phyloP scores from a whole-genome alignment of 2,797 vertebrate species.

The Spheniscus humboldti region DNA sequence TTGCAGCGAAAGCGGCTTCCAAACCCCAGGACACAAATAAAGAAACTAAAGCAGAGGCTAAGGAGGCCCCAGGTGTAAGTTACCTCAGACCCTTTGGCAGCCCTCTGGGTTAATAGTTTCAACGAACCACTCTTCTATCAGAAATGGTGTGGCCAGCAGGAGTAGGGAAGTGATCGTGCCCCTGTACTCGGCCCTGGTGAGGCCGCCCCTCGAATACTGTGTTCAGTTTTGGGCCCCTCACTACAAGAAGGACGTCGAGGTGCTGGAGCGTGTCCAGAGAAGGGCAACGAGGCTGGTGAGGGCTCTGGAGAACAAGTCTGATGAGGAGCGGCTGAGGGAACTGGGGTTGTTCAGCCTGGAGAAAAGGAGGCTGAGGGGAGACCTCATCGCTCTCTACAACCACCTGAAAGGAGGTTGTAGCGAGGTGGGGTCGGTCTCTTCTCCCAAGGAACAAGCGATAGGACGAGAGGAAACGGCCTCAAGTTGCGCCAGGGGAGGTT shows the following conservation, averaged over 20 bases:
- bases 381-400: background rate
- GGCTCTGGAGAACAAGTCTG: no score
- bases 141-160: background rate
- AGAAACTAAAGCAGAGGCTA: conserved; percentile 77
- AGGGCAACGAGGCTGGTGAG: background rate
- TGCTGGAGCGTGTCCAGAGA: background rate
- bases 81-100: background rate
- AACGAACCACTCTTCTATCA: background rate
- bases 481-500: no score
- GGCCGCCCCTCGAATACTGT: background rate
- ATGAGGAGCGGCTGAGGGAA: background rate
- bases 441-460: no score
- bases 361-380: background rate
- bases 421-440: no score
- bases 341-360: background rate
- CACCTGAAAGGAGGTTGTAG: no score
- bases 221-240: background rate
- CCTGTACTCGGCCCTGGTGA: background rate
- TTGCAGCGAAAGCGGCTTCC: conserved; percentile 74
- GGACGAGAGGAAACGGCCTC: no score
- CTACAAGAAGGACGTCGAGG: no score
- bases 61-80: conserved; percentile 75
- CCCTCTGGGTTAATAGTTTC: background rate
- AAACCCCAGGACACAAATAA: conserved; percentile 75
- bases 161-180: background rate